Evolutionary conservation across 2,888 invertebrate species (phyloP), one percentile per base, ranked within the genome.

Genomic region (Biston stratarius): DNA sequence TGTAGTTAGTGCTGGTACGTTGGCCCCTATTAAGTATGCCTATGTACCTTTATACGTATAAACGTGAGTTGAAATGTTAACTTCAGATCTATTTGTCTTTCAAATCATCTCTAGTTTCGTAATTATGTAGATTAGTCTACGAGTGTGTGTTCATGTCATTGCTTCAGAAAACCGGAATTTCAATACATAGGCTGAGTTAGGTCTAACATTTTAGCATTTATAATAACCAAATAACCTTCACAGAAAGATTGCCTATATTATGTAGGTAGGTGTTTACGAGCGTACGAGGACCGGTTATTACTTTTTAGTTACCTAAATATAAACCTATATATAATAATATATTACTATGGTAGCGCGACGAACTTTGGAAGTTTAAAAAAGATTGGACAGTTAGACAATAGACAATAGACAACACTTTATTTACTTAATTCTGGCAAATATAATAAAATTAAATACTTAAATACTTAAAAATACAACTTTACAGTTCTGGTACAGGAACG

Each of bases 121-220:
- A 57, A 67, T 52, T 57, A 67, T 61, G 66, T 33, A 67, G 52
- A 61, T 67, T 47, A 49, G 58, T 56, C 9, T 66, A 38, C 38
- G 38, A 38, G 38, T 38, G 36, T 47, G 36, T 34, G 51, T 61
- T 33, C 47, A 53, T 40, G 47, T 48, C 47, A 38, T 66, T 61
- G 61, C 65, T 45, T 61, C 61, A 65, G 61, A 61, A 56, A 61
- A 66, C 61, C 61, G 51, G 61, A 57, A 61, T 61, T 42, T 36
- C 36, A 38, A 65, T 49, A 36, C 14, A 47, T 53, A 55, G 63
- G 45, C 36, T 57, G 45, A 34, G 14, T 45, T 57, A 57, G 51
- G 64, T 38, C 48, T 59, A 53, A 45, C 42, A 14, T 44, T 44
- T 53, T 56, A 33, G n/a, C 45, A 34, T 45, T 57, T 57, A 34